These are phyloP conservation scores for Gastrophryne carolinensis DNA, from an alignment of 2,797 vertebrate genomes.

Conservation along the genomic window DNA sequence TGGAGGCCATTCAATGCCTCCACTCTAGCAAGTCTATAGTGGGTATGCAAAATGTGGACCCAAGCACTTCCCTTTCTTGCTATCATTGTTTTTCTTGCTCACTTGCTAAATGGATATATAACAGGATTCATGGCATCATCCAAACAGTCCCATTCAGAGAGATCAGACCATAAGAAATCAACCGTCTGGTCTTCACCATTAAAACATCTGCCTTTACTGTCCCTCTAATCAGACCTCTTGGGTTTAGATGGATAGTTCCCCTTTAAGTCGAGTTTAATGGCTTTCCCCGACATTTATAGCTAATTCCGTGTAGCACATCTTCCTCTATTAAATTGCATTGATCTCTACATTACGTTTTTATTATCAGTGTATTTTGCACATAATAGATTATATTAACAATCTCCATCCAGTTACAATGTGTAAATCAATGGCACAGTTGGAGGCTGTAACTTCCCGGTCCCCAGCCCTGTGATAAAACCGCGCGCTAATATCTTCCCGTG, in stretches of 20 bases:
- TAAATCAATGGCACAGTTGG: slow-evolving; percentile 2
- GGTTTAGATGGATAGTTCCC: background rate
- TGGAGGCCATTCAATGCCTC: too few species aligned
- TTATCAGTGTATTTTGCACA: background rate
- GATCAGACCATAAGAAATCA: too few species aligned
- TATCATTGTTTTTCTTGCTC: too few species aligned
- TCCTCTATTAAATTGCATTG: background rate
- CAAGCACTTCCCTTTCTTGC: too few species aligned
- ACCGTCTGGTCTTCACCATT: too few species aligned
- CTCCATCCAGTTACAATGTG: background rate
- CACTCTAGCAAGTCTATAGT: too few species aligned
- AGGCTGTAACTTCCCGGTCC: background rate
- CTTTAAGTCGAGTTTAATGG: slow-evolving; percentile 10
- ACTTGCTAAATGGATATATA: too few species aligned
- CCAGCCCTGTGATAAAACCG: background rate
- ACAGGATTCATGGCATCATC: too few species aligned
- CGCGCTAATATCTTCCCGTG: background rate
- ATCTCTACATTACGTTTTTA: background rate
- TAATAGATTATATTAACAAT: slow-evolving; percentile 12
- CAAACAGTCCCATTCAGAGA: too few species aligned
- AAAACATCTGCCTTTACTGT: too few species aligned
- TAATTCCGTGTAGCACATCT: background rate
- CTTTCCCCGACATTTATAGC: slow-evolving; percentile 22
- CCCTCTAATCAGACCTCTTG: too few species aligned
- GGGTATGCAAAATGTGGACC: too few species aligned